Evolutionary conservation across 1,140 invertebrate genomes (phyloP), one percentile per base, ranked within the genome.

Genomic region (Drosophila micromelanica): DNA sequence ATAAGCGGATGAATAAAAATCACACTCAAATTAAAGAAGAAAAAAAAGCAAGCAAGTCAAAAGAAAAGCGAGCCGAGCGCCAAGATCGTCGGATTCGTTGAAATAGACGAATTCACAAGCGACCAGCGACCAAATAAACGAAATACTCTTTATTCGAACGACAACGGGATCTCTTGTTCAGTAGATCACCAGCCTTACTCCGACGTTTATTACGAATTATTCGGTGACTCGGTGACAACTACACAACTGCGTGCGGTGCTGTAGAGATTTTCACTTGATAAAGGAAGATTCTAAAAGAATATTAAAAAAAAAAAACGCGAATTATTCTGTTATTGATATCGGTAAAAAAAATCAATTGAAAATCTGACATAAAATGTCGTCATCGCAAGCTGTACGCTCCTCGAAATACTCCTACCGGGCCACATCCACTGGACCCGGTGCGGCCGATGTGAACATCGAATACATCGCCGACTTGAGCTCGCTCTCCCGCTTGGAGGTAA

Each of bases 401-500:
- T 97, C 96, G 92, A 98, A 97, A 93, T 98, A 98, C 94, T 95
- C 95, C 84, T 98, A 98, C 94, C 95, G 96, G 92, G 90, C 91
- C 76, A 91, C 90, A 42, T 96, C 96, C 87, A 94, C 94, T 84
- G 96, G 95, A 85, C 95, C 95, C 91, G 96, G 96, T 92, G 94
- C 93, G 81, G 96, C 96, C 92, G 96, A 98, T 94, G 96, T 98
- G 92, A 97, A 95, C 95, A 97, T 98, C 94, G 97, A 98, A 93
- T 98, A 98, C 94, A 96, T 95, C 93, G 95, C 96, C 93, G 97
- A 98, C 94, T 94, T 98, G 92, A 97, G 96, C 93, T 96, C 97
- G 92, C 95, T 98, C 92, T 96, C 96, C 93, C 96, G 97, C 92
- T 95, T 98, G 93, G 97, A 98, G 96, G 97, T 98, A 97, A 93